phyloP scores from a whole-genome alignment of 2,888 invertebrate species.

The Melanostoma scalare region DNA sequence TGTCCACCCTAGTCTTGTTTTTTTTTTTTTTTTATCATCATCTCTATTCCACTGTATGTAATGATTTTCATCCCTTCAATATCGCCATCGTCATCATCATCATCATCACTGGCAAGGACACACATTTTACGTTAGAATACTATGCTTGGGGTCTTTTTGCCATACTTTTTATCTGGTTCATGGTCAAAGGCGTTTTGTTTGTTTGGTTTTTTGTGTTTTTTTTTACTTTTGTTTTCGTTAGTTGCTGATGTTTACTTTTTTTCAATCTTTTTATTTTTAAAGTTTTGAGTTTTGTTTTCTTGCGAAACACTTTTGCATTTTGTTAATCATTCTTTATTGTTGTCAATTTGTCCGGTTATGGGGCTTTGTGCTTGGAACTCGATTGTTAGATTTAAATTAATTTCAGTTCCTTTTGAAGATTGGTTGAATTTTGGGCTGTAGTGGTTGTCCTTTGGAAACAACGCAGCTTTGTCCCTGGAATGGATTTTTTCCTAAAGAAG shows the following conservation, averaged over 20 bases:
- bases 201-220: too few species aligned
- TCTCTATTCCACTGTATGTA: neutral
- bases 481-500: too few species aligned
- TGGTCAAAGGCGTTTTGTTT: conserved; percentile 42
- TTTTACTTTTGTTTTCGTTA: conserved; percentile 10
- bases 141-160: conserved; percentile 36
- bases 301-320: conserved; percentile 34
- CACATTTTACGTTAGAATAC: conserved; percentile 20
- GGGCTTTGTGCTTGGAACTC: neutral
- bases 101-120: conserved; percentile 45
- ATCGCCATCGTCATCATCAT: conserved; percentile 30
- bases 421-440: too few species aligned
- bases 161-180: conserved; percentile 59
- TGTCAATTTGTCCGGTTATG: neutral
- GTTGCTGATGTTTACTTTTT: neutral
- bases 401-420: too few species aligned
- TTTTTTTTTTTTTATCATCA: neutral
- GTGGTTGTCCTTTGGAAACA: too few species aligned
- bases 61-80: conserved; percentile 40
- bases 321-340: conserved; percentile 46
- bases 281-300: neutral
- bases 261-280: neutral
- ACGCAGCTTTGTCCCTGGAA: too few species aligned
- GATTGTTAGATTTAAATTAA: too few species aligned
- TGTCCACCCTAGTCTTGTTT: neutral